Evolutionary conservation across 2,888 invertebrate species (phyloP), one percentile per base, ranked within the genome.

Genomic region (Sussaba pulchella): DNA sequence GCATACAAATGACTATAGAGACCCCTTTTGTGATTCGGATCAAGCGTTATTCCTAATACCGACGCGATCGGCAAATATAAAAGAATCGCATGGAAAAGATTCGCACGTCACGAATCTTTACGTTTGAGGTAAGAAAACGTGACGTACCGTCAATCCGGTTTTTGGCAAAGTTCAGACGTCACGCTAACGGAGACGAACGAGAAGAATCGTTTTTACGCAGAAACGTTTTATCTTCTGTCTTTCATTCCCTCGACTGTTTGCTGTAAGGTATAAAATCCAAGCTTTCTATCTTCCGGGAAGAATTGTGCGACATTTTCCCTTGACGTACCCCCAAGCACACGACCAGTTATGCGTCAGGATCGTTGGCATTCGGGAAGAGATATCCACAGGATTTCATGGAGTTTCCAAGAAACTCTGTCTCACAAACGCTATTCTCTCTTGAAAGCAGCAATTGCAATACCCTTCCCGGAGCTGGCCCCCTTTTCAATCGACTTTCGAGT

Each of bases 291-390:
- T 59, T 64, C 50, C 57, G 26, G 43, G 24, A 17, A 54, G 31
- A 61, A 59, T n/a, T 50, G 50, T 41, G 71, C 66, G 79, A 71
- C 59, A 66, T 66, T 47, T 64, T 41, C 54, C 41, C 66, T 6
- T 19, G 52, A 39, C 66, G 12, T 69, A 61, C 67, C 71, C n/a
- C 43, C 26, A 66, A 70, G 63, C 52, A 59, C 50, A 26, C 41
- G 63, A 70, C 64, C 61, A 50, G 63, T 81, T 81, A 67, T 72
- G 75, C 78, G 61, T 75, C 72, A 69, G 69, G 36, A 69, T 81
- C 47, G 57, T 31, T 78, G 52, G 78, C 61, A 77, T 75, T 63
- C 54, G 41, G 61, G 67, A 14, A 78, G 61, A 72, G 64, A 72
- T 67, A 74, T 70, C 74, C 66, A 71, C 19, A 39, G 59, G 70